These are phyloP conservation scores for Scophthalmus maximus DNA, from an alignment of 2,113 vertebrate genomes.

Conservation along the genomic window DNA sequence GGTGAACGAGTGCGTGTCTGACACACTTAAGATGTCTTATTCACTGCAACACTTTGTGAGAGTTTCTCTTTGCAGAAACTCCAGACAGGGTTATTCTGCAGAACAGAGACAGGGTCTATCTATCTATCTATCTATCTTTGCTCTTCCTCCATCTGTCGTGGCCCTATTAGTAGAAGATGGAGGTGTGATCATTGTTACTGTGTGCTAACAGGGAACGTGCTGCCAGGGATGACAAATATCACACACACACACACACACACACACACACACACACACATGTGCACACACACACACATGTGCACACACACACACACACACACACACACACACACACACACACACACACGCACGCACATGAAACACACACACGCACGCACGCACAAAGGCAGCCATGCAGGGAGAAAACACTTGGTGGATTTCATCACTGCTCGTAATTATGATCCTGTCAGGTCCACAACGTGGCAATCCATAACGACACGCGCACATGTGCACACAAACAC, in stretches of 20 bases:
- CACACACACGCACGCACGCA: constrained; percentile 44
- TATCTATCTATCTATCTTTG: constrained; percentile 45
- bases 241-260: constrained; percentile 44
- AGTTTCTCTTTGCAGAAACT: constrained; percentile 27
- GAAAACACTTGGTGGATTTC: constrained; percentile 80
- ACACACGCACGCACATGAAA: constrained; percentile 39
- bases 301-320: constrained; percentile 40
- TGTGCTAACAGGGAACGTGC: constrained; percentile 78
- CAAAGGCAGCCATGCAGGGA: constrained; percentile 62
- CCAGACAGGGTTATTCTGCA: background rate
- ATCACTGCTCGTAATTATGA: constrained; percentile 82
- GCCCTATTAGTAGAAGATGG: constrained; percentile 79
- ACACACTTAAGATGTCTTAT: constrained; percentile 56
- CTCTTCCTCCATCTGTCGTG: constrained; percentile 59
- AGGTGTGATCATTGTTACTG: constrained; percentile 77
- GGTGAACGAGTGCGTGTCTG: constrained; percentile 64
- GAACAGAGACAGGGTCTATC: constrained; percentile 11
- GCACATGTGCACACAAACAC: constrained; percentile 21
- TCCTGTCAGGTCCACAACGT: constrained; percentile 78
- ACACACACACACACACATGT: constrained; percentile 37
- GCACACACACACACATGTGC: constrained; percentile 20
- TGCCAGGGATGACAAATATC: constrained; percentile 79
- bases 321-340: constrained; percentile 47
- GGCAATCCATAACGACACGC: constrained; percentile 79
- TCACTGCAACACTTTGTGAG: constrained; percentile 32